Base-by-base conservation (phyloP, 2,888 invertebrate genomes). In the Margaritifera margaritifera region DNA sequence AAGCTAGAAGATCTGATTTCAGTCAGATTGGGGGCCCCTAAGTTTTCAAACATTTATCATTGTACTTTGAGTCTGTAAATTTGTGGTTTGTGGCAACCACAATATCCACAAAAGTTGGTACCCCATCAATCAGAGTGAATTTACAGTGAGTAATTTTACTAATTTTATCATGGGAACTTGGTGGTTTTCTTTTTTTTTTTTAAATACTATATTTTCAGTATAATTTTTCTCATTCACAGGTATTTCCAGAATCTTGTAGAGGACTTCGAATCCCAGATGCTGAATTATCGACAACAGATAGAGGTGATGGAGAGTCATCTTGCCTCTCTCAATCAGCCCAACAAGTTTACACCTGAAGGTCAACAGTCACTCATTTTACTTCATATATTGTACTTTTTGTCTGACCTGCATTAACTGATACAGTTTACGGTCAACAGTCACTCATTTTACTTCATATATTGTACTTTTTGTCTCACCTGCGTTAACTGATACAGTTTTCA, bases 261-360 rank as follows among this genome's bases (percentile, higher is more conserved):
- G 68, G 92, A 92, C 79, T 95, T 94, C 86, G 95, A 95, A 88
- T 91, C 91, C 56, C 93, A 94, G 84, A 92, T 94, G 90, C 92
- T 93, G 81, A 78, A 80, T 0, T 92, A 94, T 75, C 92, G 94
- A 73, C 92, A 93, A 66, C 94, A 94, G 89, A 94, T 95, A 71
- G 93, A 94, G 80, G 92, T 93, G 54, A 93, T 94, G 11, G 94
- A 94, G 83, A 93, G 93, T 78, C 94, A 94, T 86, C 92, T 95
- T 84, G 92, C 92, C 66, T 93, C 93, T 25, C 90, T 93, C 80
- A 92, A 93, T 78, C 92, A 93, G 76, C 93, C 93, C 0, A 92
- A 92, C 81, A 91, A 92, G 61, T 90, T 94, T 60, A 92, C 93
- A 5, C 93, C 94, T 0, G 93, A 94, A 89, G 93, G 93, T 93